Evolutionary conservation across 2,888 invertebrate genomes (phyloP).

Genomic region (Ormyrus thymus): DNA sequence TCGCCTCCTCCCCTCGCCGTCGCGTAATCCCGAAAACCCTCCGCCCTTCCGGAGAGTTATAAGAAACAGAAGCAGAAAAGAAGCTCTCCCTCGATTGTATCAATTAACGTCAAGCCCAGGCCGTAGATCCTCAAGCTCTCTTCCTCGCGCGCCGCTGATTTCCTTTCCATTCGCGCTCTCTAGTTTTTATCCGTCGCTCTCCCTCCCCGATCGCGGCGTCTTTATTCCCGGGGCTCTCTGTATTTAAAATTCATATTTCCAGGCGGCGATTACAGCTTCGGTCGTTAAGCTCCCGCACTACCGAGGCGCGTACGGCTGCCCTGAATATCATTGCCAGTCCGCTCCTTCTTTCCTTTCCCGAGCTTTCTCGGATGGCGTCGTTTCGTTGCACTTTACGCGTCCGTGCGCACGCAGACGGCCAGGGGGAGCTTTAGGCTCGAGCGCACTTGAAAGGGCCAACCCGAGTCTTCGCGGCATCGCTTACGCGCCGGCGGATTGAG

Average conservation of each 20-base stretch:
- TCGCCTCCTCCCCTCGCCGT: slow-evolving; percentile 8
- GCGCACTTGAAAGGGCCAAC: slow-evolving; percentile 59
- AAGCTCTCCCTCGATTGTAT: slow-evolving; percentile 3
- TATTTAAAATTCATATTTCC: slow-evolving; percentile 45
- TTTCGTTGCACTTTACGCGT: slow-evolving; percentile 61
- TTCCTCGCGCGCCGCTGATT: slow-evolving; percentile 17
- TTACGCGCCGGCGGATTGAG: slow-evolving; percentile 15
- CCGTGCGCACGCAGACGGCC: slow-evolving; percentile 46
- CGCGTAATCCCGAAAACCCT: neutral
- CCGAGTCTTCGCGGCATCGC: neutral
- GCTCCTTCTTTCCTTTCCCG: slow-evolving; percentile 18
- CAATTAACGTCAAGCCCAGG: slow-evolving; percentile 34
- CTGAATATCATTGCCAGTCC: slow-evolving; percentile 64
- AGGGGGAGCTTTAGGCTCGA: slow-evolving; percentile 57
- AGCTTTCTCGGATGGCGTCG: slow-evolving; percentile 2
- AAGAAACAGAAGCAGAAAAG: neutral
- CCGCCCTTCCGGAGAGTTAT: neutral
- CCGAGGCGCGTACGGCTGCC: slow-evolving; percentile 44
- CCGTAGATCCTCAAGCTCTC: neutral
- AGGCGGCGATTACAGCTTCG: slow-evolving; percentile 12
- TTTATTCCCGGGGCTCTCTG: neutral
- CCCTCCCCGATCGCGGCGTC: neutral
- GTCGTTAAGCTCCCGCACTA: slow-evolving; percentile 12
- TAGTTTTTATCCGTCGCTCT: neutral
- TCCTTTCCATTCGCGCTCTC: neutral